These are phyloP conservation scores for Ischnus inquisitorius DNA, from an alignment of 2,888 invertebrate species.

Conservation along the genomic window DNA sequence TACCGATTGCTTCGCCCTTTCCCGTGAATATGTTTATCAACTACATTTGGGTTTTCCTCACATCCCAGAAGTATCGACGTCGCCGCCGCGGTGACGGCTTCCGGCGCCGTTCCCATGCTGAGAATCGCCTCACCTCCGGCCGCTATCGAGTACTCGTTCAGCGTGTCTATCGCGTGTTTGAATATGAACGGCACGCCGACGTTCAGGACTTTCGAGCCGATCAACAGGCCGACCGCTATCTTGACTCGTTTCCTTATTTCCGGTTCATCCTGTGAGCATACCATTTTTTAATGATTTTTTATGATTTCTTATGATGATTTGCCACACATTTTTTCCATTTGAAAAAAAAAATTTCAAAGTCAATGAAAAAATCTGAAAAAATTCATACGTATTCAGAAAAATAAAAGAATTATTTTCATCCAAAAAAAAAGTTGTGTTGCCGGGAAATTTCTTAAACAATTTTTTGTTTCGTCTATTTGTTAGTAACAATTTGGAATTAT, in stretches of 20 bases:
- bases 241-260: constrained; percentile 92
- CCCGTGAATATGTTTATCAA: constrained; percentile 41
- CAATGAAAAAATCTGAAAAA: no score
- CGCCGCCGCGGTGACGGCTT: constrained; percentile 92
- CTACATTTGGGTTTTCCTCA: constrained; percentile 86
- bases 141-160: constrained; percentile 89
- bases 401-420: no score
- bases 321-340: not conserved
- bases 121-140: constrained; percentile 87
- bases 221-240: constrained; percentile 92
- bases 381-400: no score
- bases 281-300: no score
- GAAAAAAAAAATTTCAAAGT: no score
- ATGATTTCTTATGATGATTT: not conserved
- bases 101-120: constrained; percentile 92
- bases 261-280: constrained; percentile 88
- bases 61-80: constrained; percentile 95
- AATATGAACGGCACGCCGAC: constrained; percentile 98
- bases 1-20: not conserved
- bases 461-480: no score
- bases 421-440: no score
- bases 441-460: no score
- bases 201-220: constrained; percentile 95
- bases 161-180: constrained; percentile 96
- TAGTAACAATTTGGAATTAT: no score